A percentile compares a stretch with the other conserved stretches of the same genome.
These are phyloP conservation scores for Spisula solida DNA, from an alignment of 2,888 invertebrate species.

Conservation along the genomic window DNA sequence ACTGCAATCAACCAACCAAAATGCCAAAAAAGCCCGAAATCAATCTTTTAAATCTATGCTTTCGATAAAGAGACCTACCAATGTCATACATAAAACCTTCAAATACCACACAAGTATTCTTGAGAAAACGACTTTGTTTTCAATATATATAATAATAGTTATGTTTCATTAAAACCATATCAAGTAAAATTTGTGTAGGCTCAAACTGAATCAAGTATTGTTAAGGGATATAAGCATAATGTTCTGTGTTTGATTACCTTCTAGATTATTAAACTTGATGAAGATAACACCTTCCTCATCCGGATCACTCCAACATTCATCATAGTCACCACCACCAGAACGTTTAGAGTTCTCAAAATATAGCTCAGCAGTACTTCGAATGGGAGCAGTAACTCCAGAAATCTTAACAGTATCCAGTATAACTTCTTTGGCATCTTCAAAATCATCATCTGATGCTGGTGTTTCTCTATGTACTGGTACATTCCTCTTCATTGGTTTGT, in stretches of 20 bases:
- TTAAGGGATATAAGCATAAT: too few species aligned
- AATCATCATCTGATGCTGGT: not conserved
- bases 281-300: constrained; percentile 47
- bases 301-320: constrained; percentile 38
- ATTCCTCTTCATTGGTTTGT: constrained; percentile 23
- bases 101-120: too few species aligned
- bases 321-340: constrained; percentile 56
- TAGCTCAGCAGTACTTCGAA: constrained; percentile 36
- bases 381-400: constrained; percentile 38
- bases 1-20: too few species aligned
- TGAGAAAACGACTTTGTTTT: too few species aligned
- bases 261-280: constrained; percentile 55
- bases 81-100: too few species aligned
- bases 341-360: constrained; percentile 64
- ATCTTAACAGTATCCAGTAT: constrained; percentile 44
- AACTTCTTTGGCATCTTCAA: constrained; percentile 20
- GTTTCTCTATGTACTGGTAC: not conserved
- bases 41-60: too few species aligned
- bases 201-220: too few species aligned
- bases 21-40: too few species aligned
- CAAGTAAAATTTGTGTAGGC: too few species aligned
- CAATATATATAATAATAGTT: too few species aligned
- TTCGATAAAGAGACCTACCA: too few species aligned
- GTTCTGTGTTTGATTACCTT: constrained; percentile 58
- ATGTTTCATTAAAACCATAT: too few species aligned